phyloP scores from a whole-genome alignment of 2,113 vertebrate genomes.

The Poeciliopsis turrubarensis region DNA sequence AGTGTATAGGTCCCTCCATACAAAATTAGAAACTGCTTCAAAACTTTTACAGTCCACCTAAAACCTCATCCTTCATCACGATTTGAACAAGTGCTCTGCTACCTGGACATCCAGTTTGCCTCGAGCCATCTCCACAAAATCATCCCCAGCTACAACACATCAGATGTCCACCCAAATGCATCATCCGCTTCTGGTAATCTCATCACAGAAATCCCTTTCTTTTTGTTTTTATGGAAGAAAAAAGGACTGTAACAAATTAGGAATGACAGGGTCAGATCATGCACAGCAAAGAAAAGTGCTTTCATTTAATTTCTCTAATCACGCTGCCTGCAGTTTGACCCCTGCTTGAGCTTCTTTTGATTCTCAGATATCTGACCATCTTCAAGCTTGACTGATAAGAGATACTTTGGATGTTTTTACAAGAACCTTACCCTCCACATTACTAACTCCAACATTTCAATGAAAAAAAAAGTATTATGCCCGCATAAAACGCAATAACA shows the following conservation, averaged over 20 bases:
- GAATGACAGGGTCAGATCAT: slow-evolving; percentile 25
- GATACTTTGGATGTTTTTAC: not conserved
- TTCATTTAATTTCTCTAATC: slow-evolving; percentile 1
- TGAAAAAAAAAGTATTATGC: no score
- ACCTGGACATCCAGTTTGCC: slow-evolving; percentile 26
- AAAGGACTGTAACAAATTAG: slow-evolving; percentile 12
- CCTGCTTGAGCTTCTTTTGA: not conserved
- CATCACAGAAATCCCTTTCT: slow-evolving; percentile 63
- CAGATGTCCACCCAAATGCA: slow-evolving; percentile 48
- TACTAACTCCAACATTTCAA: no score
- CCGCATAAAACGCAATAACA: not conserved
- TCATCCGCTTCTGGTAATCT: slow-evolving; percentile 47
- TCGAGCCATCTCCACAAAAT: slow-evolving; percentile 19
- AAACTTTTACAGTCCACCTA: not conserved
- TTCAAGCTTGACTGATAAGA: not conserved
- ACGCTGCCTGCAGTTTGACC: not conserved
- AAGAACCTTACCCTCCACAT: not conserved
- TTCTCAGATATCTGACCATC: not conserved
- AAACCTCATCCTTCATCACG: not conserved
- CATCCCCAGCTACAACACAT: slow-evolving; percentile 9
- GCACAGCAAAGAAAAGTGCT: not conserved
- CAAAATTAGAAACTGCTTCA: no score
- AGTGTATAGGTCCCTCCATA: not conserved
- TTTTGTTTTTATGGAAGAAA: slow-evolving; percentile 36
- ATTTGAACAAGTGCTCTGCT: not conserved